phyloP scores from a whole-genome alignment of 2,888 invertebrate species.

The Campoletis raptor region DNA sequence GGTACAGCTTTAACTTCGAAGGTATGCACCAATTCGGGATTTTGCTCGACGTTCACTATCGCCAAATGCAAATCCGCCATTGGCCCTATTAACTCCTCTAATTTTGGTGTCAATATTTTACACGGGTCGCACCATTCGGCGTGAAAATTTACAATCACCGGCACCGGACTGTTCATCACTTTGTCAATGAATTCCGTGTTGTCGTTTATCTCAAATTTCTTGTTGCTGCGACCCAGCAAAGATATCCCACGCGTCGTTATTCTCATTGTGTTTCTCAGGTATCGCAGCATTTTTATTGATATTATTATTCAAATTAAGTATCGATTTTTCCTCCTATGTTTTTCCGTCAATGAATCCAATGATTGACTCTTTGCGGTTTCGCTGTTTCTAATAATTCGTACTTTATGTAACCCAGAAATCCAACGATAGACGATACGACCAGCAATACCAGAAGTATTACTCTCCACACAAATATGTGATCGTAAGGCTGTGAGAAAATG shows the following conservation, averaged over 20 bases:
- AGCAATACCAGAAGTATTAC: slow-evolving; percentile 85
- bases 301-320: slow-evolving; percentile 11
- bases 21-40: slow-evolving; percentile 93
- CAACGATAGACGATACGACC: slow-evolving; percentile 84
- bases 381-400: slow-evolving; percentile 85
- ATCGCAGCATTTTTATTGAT: slow-evolving; percentile 81
- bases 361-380: slow-evolving; percentile 84
- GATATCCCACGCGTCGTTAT: slow-evolving; percentile 78
- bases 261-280: slow-evolving; percentile 72
- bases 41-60: slow-evolving; percentile 92
- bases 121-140: slow-evolving; percentile 97
- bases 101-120: slow-evolving; percentile 93
- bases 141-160: slow-evolving; percentile 96
- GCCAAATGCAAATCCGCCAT: slow-evolving; percentile 91
- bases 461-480: slow-evolving; percentile 86
- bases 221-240: slow-evolving; percentile 75
- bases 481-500: slow-evolving; percentile 85
- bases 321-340: not conserved
- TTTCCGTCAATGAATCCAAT: slow-evolving; percentile 77
- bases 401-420: slow-evolving; percentile 85
- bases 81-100: slow-evolving; percentile 91
- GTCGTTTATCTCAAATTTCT: slow-evolving; percentile 87
- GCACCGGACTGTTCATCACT: slow-evolving; percentile 93
- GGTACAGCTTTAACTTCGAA: slow-evolving; percentile 94
- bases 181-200: slow-evolving; percentile 92